Evolutionary conservation across 2,113 vertebrate species (phyloP).

Genomic region (Alosa alosa): DNA sequence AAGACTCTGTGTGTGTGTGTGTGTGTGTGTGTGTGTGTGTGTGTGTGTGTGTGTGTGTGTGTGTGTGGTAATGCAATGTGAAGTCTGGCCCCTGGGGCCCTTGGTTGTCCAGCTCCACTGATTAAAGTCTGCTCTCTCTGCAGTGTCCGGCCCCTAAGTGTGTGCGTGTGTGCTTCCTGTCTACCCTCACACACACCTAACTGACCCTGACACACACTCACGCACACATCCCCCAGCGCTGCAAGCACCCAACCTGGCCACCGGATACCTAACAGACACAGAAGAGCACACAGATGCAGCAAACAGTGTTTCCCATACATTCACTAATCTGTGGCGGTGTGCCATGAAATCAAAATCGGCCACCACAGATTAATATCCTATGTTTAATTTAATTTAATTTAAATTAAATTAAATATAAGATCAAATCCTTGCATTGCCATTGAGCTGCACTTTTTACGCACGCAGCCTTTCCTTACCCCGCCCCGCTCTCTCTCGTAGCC

Average conservation of each 20-base stretch:
- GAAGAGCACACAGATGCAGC: background rate
- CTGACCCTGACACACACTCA: constrained; percentile 4
- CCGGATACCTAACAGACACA: background rate
- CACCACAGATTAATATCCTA: too few relatives aligned
- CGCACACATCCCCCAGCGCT: background rate
- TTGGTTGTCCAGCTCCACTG: constrained; percentile 24
- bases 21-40: constrained; percentile 17
- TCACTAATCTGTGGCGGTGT: too few relatives aligned
- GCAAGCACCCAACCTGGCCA: background rate
- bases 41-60: background rate
- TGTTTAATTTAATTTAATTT: too few relatives aligned
- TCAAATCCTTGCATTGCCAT: too few relatives aligned
- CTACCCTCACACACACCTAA: constrained; percentile 26
- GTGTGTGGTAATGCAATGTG: constrained; percentile 25
- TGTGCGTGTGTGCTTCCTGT: constrained; percentile 27
- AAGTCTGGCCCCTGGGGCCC: constrained; percentile 21
- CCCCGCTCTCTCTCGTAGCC: too few relatives aligned
- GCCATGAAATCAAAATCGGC: too few relatives aligned
- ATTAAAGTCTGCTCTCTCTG: constrained; percentile 32
- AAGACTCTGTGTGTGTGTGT: constrained; percentile 37
- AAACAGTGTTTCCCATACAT: background rate
- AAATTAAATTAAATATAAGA: too few relatives aligned
- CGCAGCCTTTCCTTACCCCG: too few relatives aligned
- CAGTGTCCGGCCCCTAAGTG: constrained; percentile 20
- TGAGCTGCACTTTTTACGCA: too few relatives aligned